phyloP scores from a whole-genome alignment of 2,113 vertebrate species.

The Progne subis region DNA sequence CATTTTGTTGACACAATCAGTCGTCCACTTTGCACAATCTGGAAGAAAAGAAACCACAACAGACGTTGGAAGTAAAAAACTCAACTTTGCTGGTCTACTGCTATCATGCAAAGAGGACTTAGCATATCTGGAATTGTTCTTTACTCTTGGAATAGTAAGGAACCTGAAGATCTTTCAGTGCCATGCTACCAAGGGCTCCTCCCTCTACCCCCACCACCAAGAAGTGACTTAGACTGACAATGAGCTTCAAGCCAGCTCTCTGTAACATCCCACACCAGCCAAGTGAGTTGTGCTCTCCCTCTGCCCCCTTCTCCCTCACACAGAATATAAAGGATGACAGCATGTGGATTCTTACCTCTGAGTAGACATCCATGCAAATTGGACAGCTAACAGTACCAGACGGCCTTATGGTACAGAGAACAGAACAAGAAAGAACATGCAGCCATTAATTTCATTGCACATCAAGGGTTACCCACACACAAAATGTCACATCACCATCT shows the following conservation, averaged over 20 bases:
- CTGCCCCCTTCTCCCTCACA: neutral
- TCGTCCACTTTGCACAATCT: constrained; percentile 90
- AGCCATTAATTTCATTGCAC: neutral
- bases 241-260: neutral
- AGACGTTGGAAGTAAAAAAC: neutral
- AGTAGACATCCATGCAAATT: constrained; percentile 25
- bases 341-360: neutral
- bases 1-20: constrained; percentile 93
- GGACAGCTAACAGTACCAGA: constrained; percentile 22
- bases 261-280: neutral
- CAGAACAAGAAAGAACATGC: neutral
- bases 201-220: neutral
- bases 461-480: neutral
- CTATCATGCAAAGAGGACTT: neutral
- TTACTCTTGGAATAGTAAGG: neutral
- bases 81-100: neutral
- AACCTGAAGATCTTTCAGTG: neutral
- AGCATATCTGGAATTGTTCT: neutral
- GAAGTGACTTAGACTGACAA: neutral
- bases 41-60: constrained; percentile 16
- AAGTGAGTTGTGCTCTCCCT: neutral
- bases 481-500: rapidly evolving
- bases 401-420: neutral
- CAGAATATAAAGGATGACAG: neutral
- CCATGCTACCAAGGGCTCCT: neutral